Percentiles rank a stretch among this genome's conserved stretches.
These are phyloP conservation scores for Sebastes melanostomus DNA, from an alignment of 2,797 vertebrate species.

Conservation along the genomic window DNA sequence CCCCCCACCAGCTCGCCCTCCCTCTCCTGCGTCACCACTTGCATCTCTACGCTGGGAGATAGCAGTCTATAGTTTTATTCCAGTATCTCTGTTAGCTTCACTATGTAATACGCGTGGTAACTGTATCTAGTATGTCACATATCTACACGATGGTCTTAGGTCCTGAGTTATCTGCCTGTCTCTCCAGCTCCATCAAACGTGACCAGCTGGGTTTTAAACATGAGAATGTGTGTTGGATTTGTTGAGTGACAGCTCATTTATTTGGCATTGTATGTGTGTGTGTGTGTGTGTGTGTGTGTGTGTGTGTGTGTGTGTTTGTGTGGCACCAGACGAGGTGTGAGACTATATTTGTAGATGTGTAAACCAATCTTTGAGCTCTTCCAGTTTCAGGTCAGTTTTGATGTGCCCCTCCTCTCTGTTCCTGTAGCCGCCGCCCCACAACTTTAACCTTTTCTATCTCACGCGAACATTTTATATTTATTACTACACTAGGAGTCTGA, in stretches of 20 bases:
- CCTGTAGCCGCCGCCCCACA: constrained; percentile 4
- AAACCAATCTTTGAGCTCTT: constrained; percentile 67
- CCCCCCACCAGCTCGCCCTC: too few relatives aligned
- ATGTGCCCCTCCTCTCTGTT: constrained; percentile 28
- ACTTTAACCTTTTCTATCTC: constrained; percentile 48
- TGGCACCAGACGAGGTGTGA: constrained; percentile 34
- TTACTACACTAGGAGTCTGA: constrained; percentile 64
- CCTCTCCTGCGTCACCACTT: constrained; percentile 24
- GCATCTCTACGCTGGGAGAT: constrained; percentile 16
- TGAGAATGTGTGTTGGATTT: constrained; percentile 20
- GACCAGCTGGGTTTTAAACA: constrained; percentile 32
- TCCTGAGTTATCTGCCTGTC: neutral
- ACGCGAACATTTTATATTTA: constrained; percentile 79
- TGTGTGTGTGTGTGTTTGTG: neutral
- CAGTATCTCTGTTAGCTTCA: constrained; percentile 44
- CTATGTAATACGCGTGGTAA: constrained; percentile 28
- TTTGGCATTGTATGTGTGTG: constrained; percentile 15
- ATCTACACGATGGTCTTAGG: constrained; percentile 44
- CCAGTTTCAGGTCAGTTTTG: constrained; percentile 64
- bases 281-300: neutral
- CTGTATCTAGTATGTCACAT: constrained; percentile 38
- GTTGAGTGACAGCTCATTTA: constrained; percentile 22
- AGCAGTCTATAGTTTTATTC: constrained; percentile 39
- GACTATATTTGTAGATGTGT: constrained; percentile 66
- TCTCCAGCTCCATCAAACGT: constrained; percentile 15